Base-by-base conservation (phyloP, 2,113 vertebrate species). In the Amblyopsis rosae region DNA sequence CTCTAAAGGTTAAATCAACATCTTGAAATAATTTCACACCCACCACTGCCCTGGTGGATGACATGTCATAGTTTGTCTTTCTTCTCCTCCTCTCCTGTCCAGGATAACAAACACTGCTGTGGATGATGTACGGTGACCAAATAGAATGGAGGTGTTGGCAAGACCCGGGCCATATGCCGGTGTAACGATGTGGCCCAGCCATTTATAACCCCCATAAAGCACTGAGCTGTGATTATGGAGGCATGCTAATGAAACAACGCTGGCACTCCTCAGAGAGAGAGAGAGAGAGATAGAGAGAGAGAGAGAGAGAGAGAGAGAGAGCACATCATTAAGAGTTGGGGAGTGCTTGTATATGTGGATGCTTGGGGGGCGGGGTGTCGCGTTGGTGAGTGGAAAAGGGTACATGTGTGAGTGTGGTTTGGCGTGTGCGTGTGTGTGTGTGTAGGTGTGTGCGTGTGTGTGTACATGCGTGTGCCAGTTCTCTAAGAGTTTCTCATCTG, bases 161-260 rank as follows among this genome's bases (percentile, higher is more conserved):
- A 63, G 76, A 82, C 67, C 46, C 63, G 60, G 74, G 81, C 76
- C 84, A 84, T 81, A 77, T 87, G 82, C 79, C 77, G 45, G 69
- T 62, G 82, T 71, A 75, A 70, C 11, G 67, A 83, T 58, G 82
- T 84, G 61, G 77, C 71, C 46, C 65, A 73, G 76, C 79, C 84
- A 78, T 86, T 88, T 81, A 74, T 82, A 75, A 70, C 72, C 66
- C 64, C 76, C 71, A 80, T 86, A 81, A 87, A 89, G 73, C 72
- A 19, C 82, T 81, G 82, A 86, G 81, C 87, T 80, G 87, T 77
- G 69, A 85, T 86, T 82, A 83, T 76, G 53, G 73, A 15, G 48
- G 75, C 66, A 73, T 72, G 86, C 85, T 83, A 86, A 86, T 88
- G 82, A 87, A 84, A 73, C 74, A 41, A 70, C 67, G 64, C 62